Evolutionary conservation across 2,888 invertebrate genomes (phyloP).

Genomic region (Drosophila setosimentum): DNA sequence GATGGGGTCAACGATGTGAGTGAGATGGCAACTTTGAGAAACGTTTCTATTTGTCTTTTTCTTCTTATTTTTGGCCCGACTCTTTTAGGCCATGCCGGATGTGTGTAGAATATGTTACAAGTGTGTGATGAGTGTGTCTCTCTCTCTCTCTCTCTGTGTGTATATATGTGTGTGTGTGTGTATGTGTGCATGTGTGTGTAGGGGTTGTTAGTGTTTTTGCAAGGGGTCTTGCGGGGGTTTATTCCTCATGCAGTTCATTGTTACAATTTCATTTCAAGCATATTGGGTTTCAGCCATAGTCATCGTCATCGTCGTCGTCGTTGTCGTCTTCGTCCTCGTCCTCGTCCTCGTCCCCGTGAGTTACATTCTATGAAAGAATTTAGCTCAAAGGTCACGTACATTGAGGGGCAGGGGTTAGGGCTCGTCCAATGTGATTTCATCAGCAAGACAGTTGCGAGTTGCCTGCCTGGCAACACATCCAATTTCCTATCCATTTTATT

Average conservation of each 20-base stretch:
- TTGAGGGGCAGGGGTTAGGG: conserved; percentile 10
- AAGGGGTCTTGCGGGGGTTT: conserved; percentile 30
- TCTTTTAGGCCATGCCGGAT: conserved; percentile 52
- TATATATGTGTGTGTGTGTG: conserved; percentile 5
- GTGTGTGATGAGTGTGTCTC: conserved; percentile 13
- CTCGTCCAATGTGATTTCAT: conserved; percentile 50
- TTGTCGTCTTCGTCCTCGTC: neutral
- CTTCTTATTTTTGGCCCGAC: conserved; percentile 25
- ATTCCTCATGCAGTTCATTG: conserved; percentile 62
- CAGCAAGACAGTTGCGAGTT: conserved; percentile 26
- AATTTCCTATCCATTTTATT: neutral
- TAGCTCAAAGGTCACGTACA: conserved; percentile 75
- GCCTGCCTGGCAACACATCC: conserved; percentile 32
- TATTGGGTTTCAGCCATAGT: conserved; percentile 67
- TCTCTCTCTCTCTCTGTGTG: no score
- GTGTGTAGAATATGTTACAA: conserved; percentile 36
- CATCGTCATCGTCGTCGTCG: conserved; percentile 10
- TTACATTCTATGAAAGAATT: conserved; percentile 63
- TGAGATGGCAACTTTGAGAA: conserved; percentile 33
- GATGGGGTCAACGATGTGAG: conserved; percentile 11
- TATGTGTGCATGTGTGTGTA: conserved; percentile 17
- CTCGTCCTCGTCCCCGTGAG: conserved; percentile 30
- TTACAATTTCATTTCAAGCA: conserved; percentile 75
- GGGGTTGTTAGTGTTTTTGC: conserved; percentile 38
- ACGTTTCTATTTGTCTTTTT: conserved; percentile 47